A percentile compares a stretch with the other conserved stretches of the same genome.
Evolutionary conservation across 2,797 vertebrate genomes (phyloP).

Genomic region (Typhlichthys eigenmanni): DNA sequence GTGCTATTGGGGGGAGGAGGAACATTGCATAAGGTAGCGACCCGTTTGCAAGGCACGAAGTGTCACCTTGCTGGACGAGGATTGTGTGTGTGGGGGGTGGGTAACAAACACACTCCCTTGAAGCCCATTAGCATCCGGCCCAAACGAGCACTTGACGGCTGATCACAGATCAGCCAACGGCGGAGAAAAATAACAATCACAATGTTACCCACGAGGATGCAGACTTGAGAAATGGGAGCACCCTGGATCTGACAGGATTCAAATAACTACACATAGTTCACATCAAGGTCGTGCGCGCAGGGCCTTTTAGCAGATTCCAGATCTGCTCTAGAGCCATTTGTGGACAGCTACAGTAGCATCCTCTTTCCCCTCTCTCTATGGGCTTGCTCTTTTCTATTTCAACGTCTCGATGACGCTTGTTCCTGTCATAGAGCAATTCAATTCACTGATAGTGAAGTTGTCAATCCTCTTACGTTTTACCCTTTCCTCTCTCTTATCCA

Average conservation of each 20-base stretch:
- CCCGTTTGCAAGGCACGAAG: slow-evolving; percentile 54
- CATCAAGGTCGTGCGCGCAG: slow-evolving; percentile 42
- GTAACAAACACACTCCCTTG: slow-evolving; percentile 27
- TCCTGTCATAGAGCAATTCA: slow-evolving; percentile 8
- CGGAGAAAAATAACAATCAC: slow-evolving; percentile 28
- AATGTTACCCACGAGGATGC: slow-evolving; percentile 18
- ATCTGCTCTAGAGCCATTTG: slow-evolving; percentile 8
- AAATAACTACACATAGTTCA: slow-evolving; percentile 29
- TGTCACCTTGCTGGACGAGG: slow-evolving; percentile 59
- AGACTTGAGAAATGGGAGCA: not conserved
- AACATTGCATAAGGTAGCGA: slow-evolving; percentile 45
- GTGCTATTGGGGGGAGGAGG: not conserved
- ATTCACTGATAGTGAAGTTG: not conserved
- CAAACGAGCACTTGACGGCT: slow-evolving; percentile 64
- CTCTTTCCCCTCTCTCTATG: not conserved
- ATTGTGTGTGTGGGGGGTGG: not conserved
- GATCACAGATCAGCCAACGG: slow-evolving; percentile 35
- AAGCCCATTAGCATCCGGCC: slow-evolving; percentile 55
- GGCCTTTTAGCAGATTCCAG: slow-evolving; percentile 10
- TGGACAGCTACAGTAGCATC: not conserved
- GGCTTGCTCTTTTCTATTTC: slow-evolving; percentile 5
- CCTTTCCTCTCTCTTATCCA: slow-evolving; percentile 5
- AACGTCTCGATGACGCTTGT: not conserved
- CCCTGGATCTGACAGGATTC: slow-evolving; percentile 30
- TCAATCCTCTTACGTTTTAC: slow-evolving; percentile 30